phyloP scores from a whole-genome alignment of 1,140 invertebrate species.

The Prorops nasuta region DNA sequence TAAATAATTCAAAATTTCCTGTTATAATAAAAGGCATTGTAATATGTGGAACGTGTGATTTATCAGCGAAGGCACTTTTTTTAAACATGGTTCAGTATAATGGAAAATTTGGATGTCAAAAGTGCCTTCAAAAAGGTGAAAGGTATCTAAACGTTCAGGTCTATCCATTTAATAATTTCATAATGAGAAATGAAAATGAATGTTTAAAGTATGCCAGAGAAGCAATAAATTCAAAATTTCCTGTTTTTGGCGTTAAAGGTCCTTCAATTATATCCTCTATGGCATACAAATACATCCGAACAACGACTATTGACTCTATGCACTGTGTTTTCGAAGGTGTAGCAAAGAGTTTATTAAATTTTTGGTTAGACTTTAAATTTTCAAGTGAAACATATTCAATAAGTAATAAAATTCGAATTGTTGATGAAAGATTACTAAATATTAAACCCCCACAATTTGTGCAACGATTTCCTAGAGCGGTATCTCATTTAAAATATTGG shows the following conservation, averaged over 20 bases:
- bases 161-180: no score
- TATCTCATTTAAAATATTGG: background rate
- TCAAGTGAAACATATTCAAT: no score
- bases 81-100: conserved; percentile 6
- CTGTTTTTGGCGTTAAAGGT: conserved; percentile 1
- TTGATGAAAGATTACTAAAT: conserved; percentile 1
- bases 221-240: background rate
- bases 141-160: background rate
- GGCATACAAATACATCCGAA: background rate
- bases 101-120: no score
- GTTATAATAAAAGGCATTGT: background rate
- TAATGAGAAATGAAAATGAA: background rate
- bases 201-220: background rate
- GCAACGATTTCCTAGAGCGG: conserved; percentile 3
- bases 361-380: background rate
- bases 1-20: background rate
- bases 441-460: conserved; percentile 11
- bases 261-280: background rate
- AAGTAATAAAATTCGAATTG: background rate
- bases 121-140: background rate
- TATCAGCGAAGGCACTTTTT: conserved; percentile 2
- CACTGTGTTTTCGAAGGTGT: background rate
- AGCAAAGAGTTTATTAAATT: background rate
- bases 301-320: background rate
- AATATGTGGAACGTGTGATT: conserved; percentile 2